These are phyloP conservation scores for Cisticola juncidis DNA, from an alignment of 2,113 vertebrate species.

Conservation along the genomic window DNA sequence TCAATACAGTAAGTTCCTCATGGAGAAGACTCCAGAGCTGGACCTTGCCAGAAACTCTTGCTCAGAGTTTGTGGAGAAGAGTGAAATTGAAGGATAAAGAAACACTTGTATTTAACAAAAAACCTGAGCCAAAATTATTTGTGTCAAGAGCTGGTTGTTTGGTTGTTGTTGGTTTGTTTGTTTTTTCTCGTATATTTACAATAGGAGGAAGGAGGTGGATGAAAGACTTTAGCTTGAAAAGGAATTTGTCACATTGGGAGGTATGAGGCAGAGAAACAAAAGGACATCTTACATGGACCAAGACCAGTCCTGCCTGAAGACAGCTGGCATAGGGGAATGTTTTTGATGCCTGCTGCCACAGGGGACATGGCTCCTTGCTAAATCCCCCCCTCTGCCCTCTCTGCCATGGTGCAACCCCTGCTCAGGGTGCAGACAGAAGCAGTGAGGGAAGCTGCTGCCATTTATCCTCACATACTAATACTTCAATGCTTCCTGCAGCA, in stretches of 20 bases:
- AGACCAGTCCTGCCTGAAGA: neutral
- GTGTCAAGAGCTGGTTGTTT: neutral
- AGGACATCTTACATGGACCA: neutral
- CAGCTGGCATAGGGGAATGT: fast-evolving
- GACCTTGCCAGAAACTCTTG: neutral
- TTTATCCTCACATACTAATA: neutral
- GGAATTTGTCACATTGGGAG: neutral
- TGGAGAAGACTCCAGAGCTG: neutral
- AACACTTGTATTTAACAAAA: neutral
- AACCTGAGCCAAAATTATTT: neutral
- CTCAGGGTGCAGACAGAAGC: neutral
- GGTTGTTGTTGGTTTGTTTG: neutral
- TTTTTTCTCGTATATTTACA: neutral
- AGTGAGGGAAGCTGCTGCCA: neutral
- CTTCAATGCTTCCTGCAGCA: neutral
- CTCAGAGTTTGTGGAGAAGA: neutral
- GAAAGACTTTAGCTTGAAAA: neutral
- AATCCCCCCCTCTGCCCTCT: neutral
- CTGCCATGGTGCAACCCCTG: neutral
- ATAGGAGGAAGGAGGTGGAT: neutral
- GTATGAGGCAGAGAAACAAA: neutral
- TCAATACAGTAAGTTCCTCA: neutral
- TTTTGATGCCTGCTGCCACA: neutral
- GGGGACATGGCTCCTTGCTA: neutral
- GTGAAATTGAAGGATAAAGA: neutral